These are phyloP conservation scores for Motacilla tschutschensis DNA, from an alignment of 2,113 vertebrate species.

Conservation along the genomic window DNA sequence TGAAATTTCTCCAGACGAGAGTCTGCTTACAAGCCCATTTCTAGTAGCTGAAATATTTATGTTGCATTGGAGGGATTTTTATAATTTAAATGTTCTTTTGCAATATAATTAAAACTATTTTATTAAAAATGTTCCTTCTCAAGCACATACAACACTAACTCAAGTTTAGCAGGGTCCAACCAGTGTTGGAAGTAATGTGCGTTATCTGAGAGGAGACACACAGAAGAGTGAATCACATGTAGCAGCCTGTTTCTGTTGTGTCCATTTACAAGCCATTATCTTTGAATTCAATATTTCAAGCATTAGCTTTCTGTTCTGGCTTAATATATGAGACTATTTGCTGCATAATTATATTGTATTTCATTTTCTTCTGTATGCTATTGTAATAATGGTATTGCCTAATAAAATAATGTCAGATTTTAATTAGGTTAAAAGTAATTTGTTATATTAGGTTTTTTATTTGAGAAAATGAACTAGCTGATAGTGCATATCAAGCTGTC, in stretches of 20 bases:
- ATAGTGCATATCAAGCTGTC: background rate
- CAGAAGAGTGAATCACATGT: background rate
- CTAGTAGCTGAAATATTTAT: background rate
- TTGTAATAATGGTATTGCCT: conserved; percentile 31
- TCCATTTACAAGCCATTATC: conserved; percentile 25
- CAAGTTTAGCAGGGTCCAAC: background rate
- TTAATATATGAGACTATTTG: conserved; percentile 17
- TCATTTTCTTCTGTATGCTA: conserved; percentile 41
- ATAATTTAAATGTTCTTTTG: background rate
- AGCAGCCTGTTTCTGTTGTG: background rate
- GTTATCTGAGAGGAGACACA: background rate
- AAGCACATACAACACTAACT: background rate
- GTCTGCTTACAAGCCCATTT: background rate
- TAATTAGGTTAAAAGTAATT: conserved; percentile 61
- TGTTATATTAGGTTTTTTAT: background rate
- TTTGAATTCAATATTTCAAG: conserved; percentile 27
- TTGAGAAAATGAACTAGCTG: conserved; percentile 24
- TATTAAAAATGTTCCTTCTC: conserved; percentile 9
- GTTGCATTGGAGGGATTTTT: background rate
- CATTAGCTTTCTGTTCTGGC: conserved; percentile 34
- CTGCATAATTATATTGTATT: conserved; percentile 45
- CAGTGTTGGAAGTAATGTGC: background rate
- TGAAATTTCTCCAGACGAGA: background rate
- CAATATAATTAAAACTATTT: background rate
- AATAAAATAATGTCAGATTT: conserved; percentile 57